Percentiles rank a stretch among this genome's conserved stretches.
Evolutionary conservation across 1,140 invertebrate genomes (phyloP).

Genomic region (Cydia fagiglandana): DNA sequence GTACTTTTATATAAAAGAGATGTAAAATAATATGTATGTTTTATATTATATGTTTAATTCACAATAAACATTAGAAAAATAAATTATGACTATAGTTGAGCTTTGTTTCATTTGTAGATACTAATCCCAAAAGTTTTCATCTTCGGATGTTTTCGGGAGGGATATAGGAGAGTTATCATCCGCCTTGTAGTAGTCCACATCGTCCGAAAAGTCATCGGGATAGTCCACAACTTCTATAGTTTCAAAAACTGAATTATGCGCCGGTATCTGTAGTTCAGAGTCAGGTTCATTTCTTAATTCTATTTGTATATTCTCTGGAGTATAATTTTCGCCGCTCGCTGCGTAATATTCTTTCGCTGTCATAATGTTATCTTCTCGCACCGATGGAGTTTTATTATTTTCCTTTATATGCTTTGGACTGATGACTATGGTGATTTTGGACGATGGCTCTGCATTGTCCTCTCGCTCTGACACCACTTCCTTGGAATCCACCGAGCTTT

Average conservation of each 20-base stretch:
- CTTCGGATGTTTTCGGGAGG: slow-evolving; percentile 54
- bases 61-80: slow-evolving; percentile 57
- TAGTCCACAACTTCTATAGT: slow-evolving; percentile 44
- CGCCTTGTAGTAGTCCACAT: slow-evolving; percentile 62
- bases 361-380: slow-evolving; percentile 39
- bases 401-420: slow-evolving; percentile 46
- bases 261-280: not conserved
- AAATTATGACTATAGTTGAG: slow-evolving; percentile 62
- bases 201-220: slow-evolving; percentile 58
- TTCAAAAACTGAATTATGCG: not conserved
- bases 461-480: slow-evolving; percentile 35
- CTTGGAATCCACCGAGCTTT: slow-evolving; percentile 48
- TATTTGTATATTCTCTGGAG: slow-evolving; percentile 33
- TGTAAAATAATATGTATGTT: slow-evolving; percentile 61
- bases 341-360: slow-evolving; percentile 46
- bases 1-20: slow-evolving; percentile 71
- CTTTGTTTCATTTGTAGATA: slow-evolving; percentile 50
- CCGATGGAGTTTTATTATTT: slow-evolving; percentile 33
- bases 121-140: slow-evolving; percentile 67
- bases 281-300: slow-evolving; percentile 34
- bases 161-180: slow-evolving; percentile 58
- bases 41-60: slow-evolving; percentile 61
- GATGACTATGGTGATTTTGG: slow-evolving; percentile 55
- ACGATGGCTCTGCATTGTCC: slow-evolving; percentile 37
- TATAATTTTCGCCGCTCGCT: slow-evolving; percentile 50